Evolutionary conservation across 64 coral and sea anemone species (phyloP).

Genomic region (Orbicella faveolata): DNA sequence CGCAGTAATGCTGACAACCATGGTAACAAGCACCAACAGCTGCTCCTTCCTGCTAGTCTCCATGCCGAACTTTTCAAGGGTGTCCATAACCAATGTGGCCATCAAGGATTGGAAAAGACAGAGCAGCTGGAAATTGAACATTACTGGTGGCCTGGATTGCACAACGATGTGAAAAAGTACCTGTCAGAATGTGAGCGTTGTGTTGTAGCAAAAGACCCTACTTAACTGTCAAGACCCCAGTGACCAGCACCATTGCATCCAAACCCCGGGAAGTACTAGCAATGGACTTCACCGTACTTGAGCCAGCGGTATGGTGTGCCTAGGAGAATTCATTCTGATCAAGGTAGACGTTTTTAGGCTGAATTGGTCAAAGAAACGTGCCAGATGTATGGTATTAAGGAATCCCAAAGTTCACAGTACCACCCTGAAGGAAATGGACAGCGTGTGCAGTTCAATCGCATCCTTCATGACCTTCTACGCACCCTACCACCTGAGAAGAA

Average conservation of each 20-base stretch:
- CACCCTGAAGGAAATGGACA: constrained; percentile 47
- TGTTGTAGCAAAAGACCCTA: constrained; percentile 46
- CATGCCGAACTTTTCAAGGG: neutral
- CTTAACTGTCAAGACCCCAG: constrained; percentile 18
- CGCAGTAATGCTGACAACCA: neutral
- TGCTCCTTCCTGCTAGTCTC: constrained; percentile 9
- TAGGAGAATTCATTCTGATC: constrained; percentile 9
- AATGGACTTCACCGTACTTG: constrained; percentile 27
- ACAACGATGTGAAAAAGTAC: constrained; percentile 23
- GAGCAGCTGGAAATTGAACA: constrained; percentile 15
- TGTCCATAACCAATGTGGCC: constrained; percentile 42
- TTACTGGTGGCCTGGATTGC: constrained; percentile 61
- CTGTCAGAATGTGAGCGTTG: constrained; percentile 55
- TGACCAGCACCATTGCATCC: constrained; percentile 19
- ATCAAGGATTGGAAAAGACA: constrained; percentile 59
- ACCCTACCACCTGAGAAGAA: constrained; percentile 49
- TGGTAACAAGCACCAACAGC: constrained; percentile 12
- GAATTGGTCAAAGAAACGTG: constrained; percentile 41
- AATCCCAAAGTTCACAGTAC: constrained; percentile 37
- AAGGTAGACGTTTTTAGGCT: constrained; percentile 39
- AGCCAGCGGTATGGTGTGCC: constrained; percentile 43
- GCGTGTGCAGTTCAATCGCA: constrained; percentile 48
- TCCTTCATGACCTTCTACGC: constrained; percentile 37
- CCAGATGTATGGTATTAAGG: constrained; percentile 43
- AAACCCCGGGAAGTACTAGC: constrained; percentile 27